Percentiles rank a stretch among this genome's conserved stretches.
These are phyloP conservation scores for Schizothorax lantsangensis DNA, from an alignment of 2,797 vertebrate species.

Conservation along the genomic window DNA sequence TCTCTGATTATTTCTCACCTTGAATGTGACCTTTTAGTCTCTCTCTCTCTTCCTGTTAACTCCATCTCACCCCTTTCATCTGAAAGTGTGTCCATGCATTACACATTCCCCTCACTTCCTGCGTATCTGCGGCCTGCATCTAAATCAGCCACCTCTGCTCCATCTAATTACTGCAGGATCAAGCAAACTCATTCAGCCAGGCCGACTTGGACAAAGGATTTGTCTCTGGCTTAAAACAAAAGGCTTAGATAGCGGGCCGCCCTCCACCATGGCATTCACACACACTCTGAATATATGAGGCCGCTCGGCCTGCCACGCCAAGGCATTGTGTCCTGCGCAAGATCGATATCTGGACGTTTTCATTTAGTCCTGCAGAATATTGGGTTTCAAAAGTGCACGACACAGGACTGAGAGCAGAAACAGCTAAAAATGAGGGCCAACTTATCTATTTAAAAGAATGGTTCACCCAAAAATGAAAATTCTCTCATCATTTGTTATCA, in stretches of 20 bases:
- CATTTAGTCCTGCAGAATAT: constrained; percentile 42
- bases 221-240: constrained; percentile 69
- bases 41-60: constrained; percentile 61
- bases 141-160: constrained; percentile 69
- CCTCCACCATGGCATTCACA: constrained; percentile 34
- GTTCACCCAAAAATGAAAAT: background rate
- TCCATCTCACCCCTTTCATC: background rate
- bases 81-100: constrained; percentile 67
- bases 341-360: constrained; percentile 48
- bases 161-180: constrained; percentile 77
- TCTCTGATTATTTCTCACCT: constrained; percentile 71
- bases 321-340: background rate
- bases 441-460: background rate
- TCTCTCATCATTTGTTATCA: too few species aligned
- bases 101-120: constrained; percentile 71
- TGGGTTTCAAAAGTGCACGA: constrained; percentile 13
- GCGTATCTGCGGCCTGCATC: constrained; percentile 72
- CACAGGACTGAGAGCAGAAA: background rate
- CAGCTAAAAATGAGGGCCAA: background rate
- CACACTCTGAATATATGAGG: constrained; percentile 35
- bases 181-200: constrained; percentile 70
- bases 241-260: constrained; percentile 46
- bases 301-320: constrained; percentile 11
- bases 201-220: constrained; percentile 72
- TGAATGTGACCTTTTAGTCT: constrained; percentile 70